Conservation (phyloP, 2,797 vertebrate species). For the Spondyliosoma cantharus region DNA sequence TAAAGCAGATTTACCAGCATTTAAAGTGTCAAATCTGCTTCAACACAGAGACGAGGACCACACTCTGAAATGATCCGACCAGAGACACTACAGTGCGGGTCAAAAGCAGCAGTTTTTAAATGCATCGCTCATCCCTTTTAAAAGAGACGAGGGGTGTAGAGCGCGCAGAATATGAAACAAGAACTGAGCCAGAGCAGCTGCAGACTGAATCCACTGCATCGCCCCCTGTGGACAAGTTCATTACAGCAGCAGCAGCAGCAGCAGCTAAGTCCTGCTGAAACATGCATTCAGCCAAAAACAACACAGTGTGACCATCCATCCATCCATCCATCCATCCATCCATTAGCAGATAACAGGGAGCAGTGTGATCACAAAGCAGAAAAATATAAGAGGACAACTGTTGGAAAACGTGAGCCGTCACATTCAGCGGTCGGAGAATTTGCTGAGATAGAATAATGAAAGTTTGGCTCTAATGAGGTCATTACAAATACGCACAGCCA, state of each 20-base stretch:
- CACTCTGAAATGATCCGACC: background rate
- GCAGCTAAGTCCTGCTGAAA: conserved; percentile 9
- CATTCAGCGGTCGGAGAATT: background rate
- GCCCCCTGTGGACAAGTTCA: conserved; percentile 40
- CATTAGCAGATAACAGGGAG: background rate
- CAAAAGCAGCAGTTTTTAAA: conserved; percentile 22
- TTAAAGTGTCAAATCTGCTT: background rate
- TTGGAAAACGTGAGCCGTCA: background rate
- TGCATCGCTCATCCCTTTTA: conserved; percentile 19
- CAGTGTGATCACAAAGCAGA: background rate
- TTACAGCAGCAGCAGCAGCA: conserved; percentile 18
- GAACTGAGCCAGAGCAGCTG: conserved; percentile 25
- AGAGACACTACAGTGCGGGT: background rate
- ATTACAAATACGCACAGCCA: conserved; percentile 53
- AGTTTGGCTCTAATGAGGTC: conserved; percentile 53
- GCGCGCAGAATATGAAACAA: conserved; percentile 8
- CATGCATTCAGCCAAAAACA: conserved; percentile 16
- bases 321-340: conserved; percentile 10
- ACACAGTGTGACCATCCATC: background rate
- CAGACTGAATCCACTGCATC: conserved; percentile 6
- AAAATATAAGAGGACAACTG: background rate
- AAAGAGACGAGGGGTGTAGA: background rate
- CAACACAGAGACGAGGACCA: background rate
- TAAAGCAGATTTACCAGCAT: conserved; percentile 4
- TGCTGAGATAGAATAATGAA: conserved; percentile 19